A percentile compares a stretch with the other conserved stretches of the same genome.
These are phyloP conservation scores for Drosophila glabriapex DNA, from an alignment of 2,888 invertebrate genomes.

Conservation along the genomic window DNA sequence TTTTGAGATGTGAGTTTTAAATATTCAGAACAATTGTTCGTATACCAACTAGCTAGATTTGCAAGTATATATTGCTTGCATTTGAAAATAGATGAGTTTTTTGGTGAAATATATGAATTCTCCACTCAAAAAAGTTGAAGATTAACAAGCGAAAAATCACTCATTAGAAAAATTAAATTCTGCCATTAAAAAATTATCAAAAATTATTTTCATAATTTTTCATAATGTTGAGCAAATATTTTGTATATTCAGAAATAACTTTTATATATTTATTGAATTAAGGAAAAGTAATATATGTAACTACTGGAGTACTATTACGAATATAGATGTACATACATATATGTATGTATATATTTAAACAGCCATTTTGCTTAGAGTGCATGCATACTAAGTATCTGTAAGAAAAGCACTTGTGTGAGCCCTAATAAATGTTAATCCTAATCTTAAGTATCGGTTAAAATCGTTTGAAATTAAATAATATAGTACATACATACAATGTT, in stretches of 20 bases:
- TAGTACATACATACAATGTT: conserved; percentile 42
- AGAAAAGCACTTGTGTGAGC: conserved; percentile 34
- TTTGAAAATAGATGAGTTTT: background rate
- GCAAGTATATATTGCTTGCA: background rate
- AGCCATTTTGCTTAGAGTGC: conserved; percentile 23
- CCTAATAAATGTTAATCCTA: conserved; percentile 20
- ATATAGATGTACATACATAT: conserved; percentile 8
- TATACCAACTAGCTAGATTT: background rate
- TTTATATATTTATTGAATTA: conserved; percentile 21
- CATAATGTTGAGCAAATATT: conserved; percentile 24
- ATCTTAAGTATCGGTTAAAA: conserved; percentile 63
- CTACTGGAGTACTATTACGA: conserved; percentile 13
- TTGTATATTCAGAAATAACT: conserved; percentile 38
- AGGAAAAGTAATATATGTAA: conserved; percentile 29
- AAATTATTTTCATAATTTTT: background rate
- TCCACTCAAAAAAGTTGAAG: background rate
- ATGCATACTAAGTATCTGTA: conserved; percentile 20
- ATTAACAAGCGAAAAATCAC: background rate
- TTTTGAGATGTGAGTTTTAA: background rate
- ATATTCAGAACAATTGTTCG: background rate
- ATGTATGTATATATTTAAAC: conserved; percentile 4
- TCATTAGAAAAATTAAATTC: background rate
- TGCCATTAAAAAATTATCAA: background rate
- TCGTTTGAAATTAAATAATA: conserved; percentile 31
- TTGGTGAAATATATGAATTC: background rate